These are phyloP conservation scores for Lagorchestes hirsutus DNA, from an alignment of 2,797 vertebrate genomes.

Conservation along the genomic window DNA sequence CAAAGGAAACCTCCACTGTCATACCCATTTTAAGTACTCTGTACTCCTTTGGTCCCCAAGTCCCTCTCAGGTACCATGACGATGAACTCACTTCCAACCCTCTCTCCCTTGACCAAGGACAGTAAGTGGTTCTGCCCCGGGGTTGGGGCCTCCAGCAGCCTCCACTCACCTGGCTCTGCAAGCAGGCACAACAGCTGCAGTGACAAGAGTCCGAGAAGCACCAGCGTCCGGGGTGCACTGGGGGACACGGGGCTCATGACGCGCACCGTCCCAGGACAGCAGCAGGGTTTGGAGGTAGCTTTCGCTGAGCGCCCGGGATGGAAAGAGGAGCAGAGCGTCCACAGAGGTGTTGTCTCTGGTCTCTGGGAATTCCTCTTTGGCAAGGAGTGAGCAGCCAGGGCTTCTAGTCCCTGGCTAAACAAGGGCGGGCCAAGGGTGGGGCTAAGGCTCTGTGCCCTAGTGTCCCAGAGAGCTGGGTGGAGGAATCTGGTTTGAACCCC, in stretches of 20 bases:
- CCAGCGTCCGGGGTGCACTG: neutral
- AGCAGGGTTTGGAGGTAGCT: neutral
- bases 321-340: neutral
- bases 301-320: neutral
- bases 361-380: neutral
- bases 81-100: neutral
- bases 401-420: neutral
- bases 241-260: conserved; percentile 29
- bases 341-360: neutral
- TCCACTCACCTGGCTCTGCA: conserved; percentile 43
- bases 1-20: neutral
- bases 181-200: neutral
- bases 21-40: too few relatives aligned
- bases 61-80: neutral
- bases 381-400: neutral
- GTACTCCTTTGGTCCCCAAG: neutral
- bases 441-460: neutral
- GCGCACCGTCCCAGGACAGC: neutral
- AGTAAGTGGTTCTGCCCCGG: neutral
- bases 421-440: neutral
- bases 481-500: neutral
- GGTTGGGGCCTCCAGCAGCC: neutral
- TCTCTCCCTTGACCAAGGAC: neutral
- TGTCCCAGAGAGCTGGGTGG: neutral
- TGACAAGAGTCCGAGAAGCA: neutral